Conservation (phyloP, 1,140 invertebrate species). For the Camponotus vicinus region DNA sequence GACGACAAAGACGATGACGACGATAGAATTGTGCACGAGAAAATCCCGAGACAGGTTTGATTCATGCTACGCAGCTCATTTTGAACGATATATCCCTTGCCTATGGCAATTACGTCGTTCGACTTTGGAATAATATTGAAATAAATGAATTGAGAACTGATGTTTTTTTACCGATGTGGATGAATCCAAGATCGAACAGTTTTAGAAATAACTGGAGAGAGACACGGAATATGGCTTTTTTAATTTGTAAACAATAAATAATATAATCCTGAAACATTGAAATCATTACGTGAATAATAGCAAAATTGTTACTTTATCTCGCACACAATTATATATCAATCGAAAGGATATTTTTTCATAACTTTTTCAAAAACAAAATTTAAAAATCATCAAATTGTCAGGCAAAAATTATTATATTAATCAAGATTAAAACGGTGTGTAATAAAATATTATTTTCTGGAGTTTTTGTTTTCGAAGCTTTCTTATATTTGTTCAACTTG, state of each 20-base stretch:
- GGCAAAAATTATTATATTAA: no score
- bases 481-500: background rate
- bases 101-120: slow-evolving; percentile 10
- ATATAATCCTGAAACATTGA: background rate
- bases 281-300: background rate
- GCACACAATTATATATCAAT: background rate
- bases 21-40: slow-evolving; percentile 2
- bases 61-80: background rate
- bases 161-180: background rate
- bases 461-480: slow-evolving; percentile 8
- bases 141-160: background rate
- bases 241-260: background rate
- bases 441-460: background rate
- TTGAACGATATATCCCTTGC: background rate
- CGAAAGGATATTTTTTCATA: background rate
- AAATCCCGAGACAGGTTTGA: background rate
- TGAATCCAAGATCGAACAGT: background rate
- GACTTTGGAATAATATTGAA: background rate
- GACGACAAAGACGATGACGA: background rate
- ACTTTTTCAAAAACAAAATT: background rate
- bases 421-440: no score
- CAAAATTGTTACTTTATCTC: background rate
- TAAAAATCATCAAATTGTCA: background rate
- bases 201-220: background rate
- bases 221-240: background rate